Conservation (phyloP, 37 sponge, comb jelly and placozoan genomes). For the Dysidea cf. avara region DNA sequence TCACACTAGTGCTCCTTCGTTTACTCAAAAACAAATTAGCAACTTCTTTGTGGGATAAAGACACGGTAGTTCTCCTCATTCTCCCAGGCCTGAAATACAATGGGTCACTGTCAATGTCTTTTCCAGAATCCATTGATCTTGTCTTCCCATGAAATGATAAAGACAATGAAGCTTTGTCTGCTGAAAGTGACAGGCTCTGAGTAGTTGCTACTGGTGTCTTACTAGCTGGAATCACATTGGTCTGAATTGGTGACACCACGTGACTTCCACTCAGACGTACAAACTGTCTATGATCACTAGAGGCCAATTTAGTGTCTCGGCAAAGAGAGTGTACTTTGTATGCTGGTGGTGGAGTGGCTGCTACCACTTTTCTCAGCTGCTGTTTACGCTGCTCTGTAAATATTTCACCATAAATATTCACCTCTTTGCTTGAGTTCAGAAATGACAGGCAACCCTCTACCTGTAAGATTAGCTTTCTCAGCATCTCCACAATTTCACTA, state of each 20-base stretch:
- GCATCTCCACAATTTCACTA: slow-evolving; percentile 27
- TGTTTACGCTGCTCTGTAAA: slow-evolving; percentile 20
- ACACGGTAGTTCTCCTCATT: slow-evolving; percentile 45
- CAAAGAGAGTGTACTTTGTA: not conserved
- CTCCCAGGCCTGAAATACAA: slow-evolving; percentile 42
- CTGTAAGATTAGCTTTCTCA: slow-evolving; percentile 71
- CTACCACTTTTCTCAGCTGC: not conserved
- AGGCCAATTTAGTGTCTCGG: not conserved
- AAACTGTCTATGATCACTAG: too few species aligned
- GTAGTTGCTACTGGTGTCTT: not conserved
- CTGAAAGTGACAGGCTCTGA: too few species aligned
- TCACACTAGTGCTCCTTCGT: too few species aligned
- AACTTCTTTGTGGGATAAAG: slow-evolving; percentile 41
- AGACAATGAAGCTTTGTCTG: too few species aligned
- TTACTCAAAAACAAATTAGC: not conserved
- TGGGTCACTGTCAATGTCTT: too few species aligned
- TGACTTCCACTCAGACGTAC: not conserved
- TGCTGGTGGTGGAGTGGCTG: slow-evolving; percentile 36
- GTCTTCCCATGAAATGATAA: too few species aligned
- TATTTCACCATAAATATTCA: slow-evolving; percentile 39
- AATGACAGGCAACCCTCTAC: slow-evolving; percentile 68
- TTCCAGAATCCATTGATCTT: too few species aligned
- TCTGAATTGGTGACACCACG: not conserved
- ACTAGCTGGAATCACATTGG: too few species aligned
- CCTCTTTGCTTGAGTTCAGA: slow-evolving; percentile 14